Evolutionary conservation across 1,140 invertebrate species (phyloP).

Genomic region (Nymphalis io): DNA sequence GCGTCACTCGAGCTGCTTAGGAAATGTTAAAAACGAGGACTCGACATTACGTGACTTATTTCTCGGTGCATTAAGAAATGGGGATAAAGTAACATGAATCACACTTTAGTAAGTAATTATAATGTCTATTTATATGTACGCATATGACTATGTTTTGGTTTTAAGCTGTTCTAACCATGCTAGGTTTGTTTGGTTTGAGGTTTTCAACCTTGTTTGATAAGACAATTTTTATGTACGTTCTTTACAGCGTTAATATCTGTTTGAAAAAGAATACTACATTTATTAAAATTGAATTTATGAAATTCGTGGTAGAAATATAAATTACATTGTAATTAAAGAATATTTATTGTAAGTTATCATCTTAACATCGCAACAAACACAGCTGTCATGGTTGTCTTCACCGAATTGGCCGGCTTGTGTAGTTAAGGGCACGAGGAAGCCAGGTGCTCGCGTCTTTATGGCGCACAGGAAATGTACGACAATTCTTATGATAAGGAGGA

Average conservation of each 20-base stretch:
- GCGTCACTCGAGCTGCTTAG: constrained; percentile 19
- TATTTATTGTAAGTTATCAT: background rate
- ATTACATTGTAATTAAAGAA: background rate
- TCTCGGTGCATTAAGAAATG: background rate
- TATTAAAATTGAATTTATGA: too few species aligned
- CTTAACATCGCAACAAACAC: background rate
- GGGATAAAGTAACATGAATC: background rate
- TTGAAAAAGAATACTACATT: too few species aligned
- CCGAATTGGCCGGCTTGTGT: constrained; percentile 10
- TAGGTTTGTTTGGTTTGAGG: too few species aligned
- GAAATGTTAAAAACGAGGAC: constrained; percentile 4
- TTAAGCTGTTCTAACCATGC: too few species aligned
- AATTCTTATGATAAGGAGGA: constrained; percentile 27
- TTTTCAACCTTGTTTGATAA: too few species aligned
- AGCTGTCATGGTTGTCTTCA: constrained; percentile 5
- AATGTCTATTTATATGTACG: too few species aligned
- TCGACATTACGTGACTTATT: background rate
- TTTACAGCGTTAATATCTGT: too few species aligned
- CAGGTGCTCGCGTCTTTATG: constrained; percentile 28
- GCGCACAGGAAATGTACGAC: constrained; percentile 28
- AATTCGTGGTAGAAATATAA: too few species aligned
- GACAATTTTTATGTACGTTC: too few species aligned
- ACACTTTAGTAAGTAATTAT: too few species aligned
- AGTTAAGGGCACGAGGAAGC: constrained; percentile 4
- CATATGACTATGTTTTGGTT: too few species aligned